Percentiles rank a stretch among this genome's conserved stretches.
phyloP scores from a whole-genome alignment of 2,113 vertebrate genomes.

The Megatriorchis doriae region DNA sequence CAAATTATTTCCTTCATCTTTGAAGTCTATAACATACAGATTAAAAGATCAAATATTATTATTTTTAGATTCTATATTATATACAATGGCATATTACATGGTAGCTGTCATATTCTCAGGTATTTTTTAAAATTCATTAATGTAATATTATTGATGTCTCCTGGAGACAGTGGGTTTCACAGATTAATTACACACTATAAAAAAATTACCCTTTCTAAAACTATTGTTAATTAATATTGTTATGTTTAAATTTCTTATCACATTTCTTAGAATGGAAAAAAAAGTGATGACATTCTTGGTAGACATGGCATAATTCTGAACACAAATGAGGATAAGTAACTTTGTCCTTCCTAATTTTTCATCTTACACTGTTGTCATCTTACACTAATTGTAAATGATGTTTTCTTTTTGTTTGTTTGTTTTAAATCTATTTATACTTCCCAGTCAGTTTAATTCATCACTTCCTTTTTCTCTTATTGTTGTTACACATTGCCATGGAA shows the following conservation, averaged over 20 bases:
- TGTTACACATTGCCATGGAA: neutral
- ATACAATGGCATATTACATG: neutral
- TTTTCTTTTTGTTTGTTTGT: neutral
- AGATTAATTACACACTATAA: neutral
- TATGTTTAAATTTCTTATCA: neutral
- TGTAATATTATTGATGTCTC: neutral
- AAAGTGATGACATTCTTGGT: neutral
- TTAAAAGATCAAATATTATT: neutral
- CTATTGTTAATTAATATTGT: neutral
- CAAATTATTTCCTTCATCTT: neutral
- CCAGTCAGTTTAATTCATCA: neutral
- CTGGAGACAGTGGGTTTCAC: neutral
- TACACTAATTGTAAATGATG: neutral
- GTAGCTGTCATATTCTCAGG: neutral
- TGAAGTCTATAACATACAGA: neutral
- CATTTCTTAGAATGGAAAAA: neutral
- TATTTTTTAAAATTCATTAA: neutral
- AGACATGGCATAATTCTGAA: neutral
- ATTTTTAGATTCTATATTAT: neutral
- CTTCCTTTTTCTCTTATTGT: neutral
- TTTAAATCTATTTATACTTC: neutral
- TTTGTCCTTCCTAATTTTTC: neutral
- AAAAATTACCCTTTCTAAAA: neutral
- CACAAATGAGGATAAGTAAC: neutral
- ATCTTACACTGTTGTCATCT: neutral